Percentiles rank a stretch among this genome's conserved stretches.
phyloP scores from a whole-genome alignment of 2,888 invertebrate species.

The Ornithoptera priamus region DNA sequence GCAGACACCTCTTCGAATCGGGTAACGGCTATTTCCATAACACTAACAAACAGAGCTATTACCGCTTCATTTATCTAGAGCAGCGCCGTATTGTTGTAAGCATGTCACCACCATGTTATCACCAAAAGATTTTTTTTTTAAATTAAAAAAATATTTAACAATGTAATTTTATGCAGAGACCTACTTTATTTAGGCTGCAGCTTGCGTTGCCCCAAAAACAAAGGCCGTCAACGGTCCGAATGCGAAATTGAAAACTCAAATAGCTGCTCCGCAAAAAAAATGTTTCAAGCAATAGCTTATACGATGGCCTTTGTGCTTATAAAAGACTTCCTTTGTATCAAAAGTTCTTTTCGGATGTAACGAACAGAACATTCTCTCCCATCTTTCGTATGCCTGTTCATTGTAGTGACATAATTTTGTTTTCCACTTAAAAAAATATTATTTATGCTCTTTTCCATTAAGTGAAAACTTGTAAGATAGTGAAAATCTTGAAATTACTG shows the following conservation, averaged over 20 bases:
- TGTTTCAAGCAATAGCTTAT: conserved; percentile 6
- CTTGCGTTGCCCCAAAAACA: conserved; percentile 2
- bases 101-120: too few relatives aligned
- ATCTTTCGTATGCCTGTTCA: conserved; percentile 7
- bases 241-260: conserved; percentile 1
- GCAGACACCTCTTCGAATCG: too few relatives aligned
- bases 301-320: conserved; percentile 6
- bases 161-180: conserved; percentile 14
- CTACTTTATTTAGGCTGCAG: conserved; percentile 10
- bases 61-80: too few relatives aligned
- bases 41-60: too few relatives aligned
- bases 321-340: conserved; percentile 21
- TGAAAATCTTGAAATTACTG: too few relatives aligned
- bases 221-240: conserved; percentile 1
- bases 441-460: conserved; percentile 1
- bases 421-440: background rate
- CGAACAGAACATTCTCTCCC: background rate
- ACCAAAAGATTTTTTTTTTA: too few relatives aligned
- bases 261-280: background rate
- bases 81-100: too few relatives aligned
- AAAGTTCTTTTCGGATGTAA: conserved; percentile 18
- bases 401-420: background rate
- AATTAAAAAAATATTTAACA: background rate
- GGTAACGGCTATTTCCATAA: too few relatives aligned
- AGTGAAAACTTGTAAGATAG: background rate